Evolutionary conservation across 2,888 invertebrate species (phyloP).

Genomic region (Leucophenga maculata): DNA sequence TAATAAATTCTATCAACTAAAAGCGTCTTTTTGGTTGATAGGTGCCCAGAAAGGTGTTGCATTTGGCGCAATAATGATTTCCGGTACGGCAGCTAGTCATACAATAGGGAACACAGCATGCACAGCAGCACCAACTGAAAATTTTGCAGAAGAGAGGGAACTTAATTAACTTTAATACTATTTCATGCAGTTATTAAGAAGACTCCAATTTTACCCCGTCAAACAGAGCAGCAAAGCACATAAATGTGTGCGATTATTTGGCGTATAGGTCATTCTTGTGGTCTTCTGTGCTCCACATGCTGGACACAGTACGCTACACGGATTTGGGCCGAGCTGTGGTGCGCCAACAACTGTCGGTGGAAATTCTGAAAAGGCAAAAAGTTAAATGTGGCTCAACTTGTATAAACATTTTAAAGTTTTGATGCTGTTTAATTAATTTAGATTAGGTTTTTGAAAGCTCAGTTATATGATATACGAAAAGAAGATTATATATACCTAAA

Average conservation of each 20-base stretch:
- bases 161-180: background rate
- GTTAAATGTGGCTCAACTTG: background rate
- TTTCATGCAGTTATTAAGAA: background rate
- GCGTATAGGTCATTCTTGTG: constrained; percentile 66
- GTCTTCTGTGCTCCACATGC: constrained; percentile 64
- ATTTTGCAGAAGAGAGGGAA: constrained; percentile 2
- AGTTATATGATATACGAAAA: too few species aligned
- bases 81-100: constrained; percentile 71
- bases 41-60: constrained; percentile 67
- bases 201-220: constrained; percentile 57
- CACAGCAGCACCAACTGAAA: constrained; percentile 69
- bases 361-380: constrained; percentile 30
- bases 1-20: constrained; percentile 27
- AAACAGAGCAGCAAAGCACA: constrained; percentile 65
- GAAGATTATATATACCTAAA: too few species aligned
- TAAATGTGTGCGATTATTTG: constrained; percentile 66
- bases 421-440: too few species aligned
- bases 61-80: constrained; percentile 68
- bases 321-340: constrained; percentile 63
- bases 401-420: too few species aligned
- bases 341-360: constrained; percentile 31
- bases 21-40: constrained; percentile 53
- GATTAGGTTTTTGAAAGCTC: too few species aligned
- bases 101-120: constrained; percentile 69
- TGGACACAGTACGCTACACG: constrained; percentile 64